Evolutionary conservation across 2,888 invertebrate species (phyloP), one percentile per base, ranked within the genome.

Genomic region (Agrotis puta): DNA sequence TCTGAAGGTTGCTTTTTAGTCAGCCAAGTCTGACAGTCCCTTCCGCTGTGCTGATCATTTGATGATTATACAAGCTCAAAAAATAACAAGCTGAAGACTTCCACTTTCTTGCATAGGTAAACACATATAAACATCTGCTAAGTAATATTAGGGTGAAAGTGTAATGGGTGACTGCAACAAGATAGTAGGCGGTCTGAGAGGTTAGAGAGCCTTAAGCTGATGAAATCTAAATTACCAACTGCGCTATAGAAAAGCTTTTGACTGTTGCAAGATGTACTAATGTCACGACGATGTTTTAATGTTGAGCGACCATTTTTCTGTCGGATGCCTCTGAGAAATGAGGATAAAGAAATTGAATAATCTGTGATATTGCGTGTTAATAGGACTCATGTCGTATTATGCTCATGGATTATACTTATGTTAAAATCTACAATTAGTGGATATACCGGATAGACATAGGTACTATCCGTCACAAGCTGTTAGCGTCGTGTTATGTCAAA

Each of bases 401-500:
- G 20, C 9, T 9, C 9, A 33, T 9, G 33, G 33, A 33, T 39
- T 39, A 39, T 11, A 39, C 39, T 39, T 11, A n/a, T 47, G 18
- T 43, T 16, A 11, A 24, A 50, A 51, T 22, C 9, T 27, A 6
- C n/a, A 22, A 43, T 51, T 57, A 58, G 50, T 51, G 16, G 16
- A 50, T 18, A 43, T n/a, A n/a, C 5, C 1, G 3, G 27, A 27
- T 39, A 39, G 11, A 39, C 39, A 39, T 39, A 39, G 11, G 11
- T 33, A 33, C 33, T 33, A 48, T 13, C 39, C 39, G 14, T 18
- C 27, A 70, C 13, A 20, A 56, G n/a, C 33, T 39, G 20, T 22
- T 53, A 27, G 16, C 14, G 27, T 71, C 18, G 18, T 66, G 13
- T n/a, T 64, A 39, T 45, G 16, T 51, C 16, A 51, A 61, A 84